A percentile compares a stretch with the other conserved stretches of the same genome.
Evolutionary conservation across 2,888 invertebrate species (phyloP).

Genomic region (Diloba caeruleocephala): DNA sequence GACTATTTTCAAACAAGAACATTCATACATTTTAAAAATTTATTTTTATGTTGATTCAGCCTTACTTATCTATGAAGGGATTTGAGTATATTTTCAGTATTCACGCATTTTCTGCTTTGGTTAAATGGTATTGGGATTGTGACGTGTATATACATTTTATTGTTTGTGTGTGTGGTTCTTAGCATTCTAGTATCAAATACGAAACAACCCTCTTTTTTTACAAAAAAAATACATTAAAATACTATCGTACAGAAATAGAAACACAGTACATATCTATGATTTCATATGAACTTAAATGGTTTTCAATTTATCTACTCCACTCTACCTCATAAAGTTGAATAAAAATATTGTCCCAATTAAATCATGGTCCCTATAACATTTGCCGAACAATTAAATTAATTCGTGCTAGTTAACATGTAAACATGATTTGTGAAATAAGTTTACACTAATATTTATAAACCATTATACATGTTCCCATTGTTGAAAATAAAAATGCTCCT

Average conservation of each 20-base stretch:
- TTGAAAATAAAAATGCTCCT: slow-evolving; percentile 75
- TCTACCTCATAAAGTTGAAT: slow-evolving; percentile 1
- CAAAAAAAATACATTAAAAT: background rate
- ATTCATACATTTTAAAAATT: too few relatives aligned
- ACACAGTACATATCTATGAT: background rate
- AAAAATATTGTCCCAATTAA: slow-evolving; percentile 6
- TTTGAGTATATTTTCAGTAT: slow-evolving; percentile 28
- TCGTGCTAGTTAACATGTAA: slow-evolving; percentile 47
- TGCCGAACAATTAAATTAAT: slow-evolving; percentile 26
- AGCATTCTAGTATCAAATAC: background rate
- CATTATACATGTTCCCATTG: slow-evolving; percentile 72
- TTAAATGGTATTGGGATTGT: slow-evolving; percentile 46
- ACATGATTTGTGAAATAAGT: slow-evolving; percentile 35
- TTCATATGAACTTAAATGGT: too few relatives aligned
- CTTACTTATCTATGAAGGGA: background rate
- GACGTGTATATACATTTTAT: slow-evolving; percentile 2
- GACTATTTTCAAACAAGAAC: too few relatives aligned
- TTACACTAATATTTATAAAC: slow-evolving; percentile 60
- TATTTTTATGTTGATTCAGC: background rate
- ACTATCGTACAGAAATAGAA: too few relatives aligned
- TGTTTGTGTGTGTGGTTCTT: background rate
- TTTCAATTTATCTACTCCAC: background rate
- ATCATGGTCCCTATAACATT: slow-evolving; percentile 29
- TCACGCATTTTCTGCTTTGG: slow-evolving; percentile 35
- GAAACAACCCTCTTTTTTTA: background rate